Base-by-base conservation (phyloP, 2,888 invertebrate genomes). In the Polymixis flavicincta region DNA sequence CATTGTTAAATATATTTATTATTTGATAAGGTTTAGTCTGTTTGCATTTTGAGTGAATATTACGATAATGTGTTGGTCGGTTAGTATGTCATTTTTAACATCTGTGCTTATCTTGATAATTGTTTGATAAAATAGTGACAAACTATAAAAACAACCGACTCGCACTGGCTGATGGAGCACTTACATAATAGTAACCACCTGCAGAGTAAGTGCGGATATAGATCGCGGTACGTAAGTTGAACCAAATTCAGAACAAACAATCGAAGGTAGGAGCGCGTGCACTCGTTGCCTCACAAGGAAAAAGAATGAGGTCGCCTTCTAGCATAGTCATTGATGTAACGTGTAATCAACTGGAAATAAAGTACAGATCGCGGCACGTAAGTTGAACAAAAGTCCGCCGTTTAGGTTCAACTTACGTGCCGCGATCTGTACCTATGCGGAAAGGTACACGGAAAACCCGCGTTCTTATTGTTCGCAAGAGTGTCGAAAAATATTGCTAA, bases 21-120 rank as follows among this genome's bases (percentile, higher is more conserved):
- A 63, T 69, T 72, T 76, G 84, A 76, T 80, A 82, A 80, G 80
- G 83, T 82, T n/a, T 76, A 54, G n/a, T 57, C 61, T 57, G 75
- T 82, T 69, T 65, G 57, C 54, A 83, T 64, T 61, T 50, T n/a
- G 32, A 65, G 52, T 69, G 50, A 69, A 76, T 59, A 63, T 55
- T 37, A 52, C 60, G 59, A 74, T 74, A 80, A 63, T 63, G 45
- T 54, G 70, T 70, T 57, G 48, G 54, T 75, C 55, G 66, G 19
- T 25, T 55, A 66, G 66, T 37, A 55, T 76, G 67, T 50, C 22
- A 54, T 60, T 45, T 60, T 42, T 64, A 22, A 59, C 75, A 80
- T 48, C 22, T 59, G 76, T 81, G 42, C 63, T 81, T 66, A 48
- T 63, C 76, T 76, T 57, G 28, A 42, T 67, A 48, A 63, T 57